phyloP scores from a whole-genome alignment of 2,888 invertebrate genomes.

The Hypsopygia costalis region DNA sequence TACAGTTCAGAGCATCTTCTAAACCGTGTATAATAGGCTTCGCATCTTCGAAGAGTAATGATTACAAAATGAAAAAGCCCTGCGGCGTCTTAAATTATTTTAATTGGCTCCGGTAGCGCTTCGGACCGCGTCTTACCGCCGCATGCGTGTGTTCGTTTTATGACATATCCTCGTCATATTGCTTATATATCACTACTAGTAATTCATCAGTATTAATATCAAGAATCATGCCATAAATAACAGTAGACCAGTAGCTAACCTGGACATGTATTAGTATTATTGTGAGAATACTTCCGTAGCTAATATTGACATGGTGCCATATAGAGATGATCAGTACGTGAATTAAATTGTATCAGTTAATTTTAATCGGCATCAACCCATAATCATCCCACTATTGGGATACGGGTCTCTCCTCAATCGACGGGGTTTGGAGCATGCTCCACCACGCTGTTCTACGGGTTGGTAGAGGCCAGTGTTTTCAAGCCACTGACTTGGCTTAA shows the following conservation, averaged over 20 bases:
- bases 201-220: conserved; percentile 33
- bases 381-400: no score
- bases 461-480: no score
- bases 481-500: no score
- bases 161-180: conserved; percentile 34
- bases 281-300: conserved; percentile 4
- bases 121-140: conserved; percentile 40
- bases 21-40: conserved; percentile 74
- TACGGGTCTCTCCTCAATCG: no score
- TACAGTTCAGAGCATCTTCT: conserved; percentile 62
- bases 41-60: conserved; percentile 73
- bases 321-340: no score
- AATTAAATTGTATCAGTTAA: no score
- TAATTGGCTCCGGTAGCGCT: conserved; percentile 80
- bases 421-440: no score
- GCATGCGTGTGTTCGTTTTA: conserved; percentile 19
- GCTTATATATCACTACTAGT: conserved; percentile 18
- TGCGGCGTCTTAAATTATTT: conserved; percentile 77
- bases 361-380: no score
- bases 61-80: conserved; percentile 76
- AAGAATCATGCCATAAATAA: conserved; percentile 2
- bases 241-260: conserved; percentile 3
- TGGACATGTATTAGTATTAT: background rate
- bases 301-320: no score
- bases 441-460: no score